A percentile compares a stretch with the other conserved stretches of the same genome.
These are phyloP conservation scores for Drosophila birchii DNA, from an alignment of 2,888 invertebrate genomes.

Conservation along the genomic window DNA sequence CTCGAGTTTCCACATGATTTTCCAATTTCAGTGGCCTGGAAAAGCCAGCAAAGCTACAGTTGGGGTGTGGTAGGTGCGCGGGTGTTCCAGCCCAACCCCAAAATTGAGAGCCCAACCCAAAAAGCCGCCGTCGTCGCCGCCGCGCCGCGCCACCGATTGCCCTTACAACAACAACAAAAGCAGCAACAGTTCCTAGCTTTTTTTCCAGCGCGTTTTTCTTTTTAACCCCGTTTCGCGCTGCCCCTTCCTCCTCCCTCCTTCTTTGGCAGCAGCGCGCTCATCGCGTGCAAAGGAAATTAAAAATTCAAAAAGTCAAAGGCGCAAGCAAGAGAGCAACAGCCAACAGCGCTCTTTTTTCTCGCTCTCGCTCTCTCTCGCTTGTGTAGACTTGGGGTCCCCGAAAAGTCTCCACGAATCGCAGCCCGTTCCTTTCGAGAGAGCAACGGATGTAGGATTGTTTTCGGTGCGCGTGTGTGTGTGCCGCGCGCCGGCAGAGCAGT, in stretches of 20 bases:
- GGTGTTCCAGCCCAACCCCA: slow-evolving; percentile 46
- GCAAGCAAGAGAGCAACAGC: slow-evolving; percentile 61
- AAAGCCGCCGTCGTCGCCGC: slow-evolving; percentile 25
- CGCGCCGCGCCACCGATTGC: slow-evolving; percentile 67
- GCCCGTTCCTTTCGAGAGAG: slow-evolving; percentile 72
- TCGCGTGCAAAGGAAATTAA: slow-evolving; percentile 78
- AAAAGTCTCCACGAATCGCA: slow-evolving; percentile 47
- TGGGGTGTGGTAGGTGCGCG: slow-evolving; percentile 26
- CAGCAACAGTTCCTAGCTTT: slow-evolving; percentile 66
- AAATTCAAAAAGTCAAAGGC: slow-evolving; percentile 80
- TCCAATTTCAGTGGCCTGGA: slow-evolving; percentile 52
- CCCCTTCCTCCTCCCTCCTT: slow-evolving; percentile 16
- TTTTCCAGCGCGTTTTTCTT: slow-evolving; percentile 76
- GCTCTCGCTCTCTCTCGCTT: slow-evolving; percentile 3
- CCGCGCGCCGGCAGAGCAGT: slow-evolving; percentile 46
- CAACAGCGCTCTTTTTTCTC: not conserved
- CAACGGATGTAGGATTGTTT: slow-evolving; percentile 74
- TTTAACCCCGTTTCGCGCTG: slow-evolving; percentile 76
- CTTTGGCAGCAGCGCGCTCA: slow-evolving; percentile 19
- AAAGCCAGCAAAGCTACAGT: slow-evolving; percentile 58
- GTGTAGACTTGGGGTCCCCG: slow-evolving; percentile 70
- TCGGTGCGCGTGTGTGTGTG: slow-evolving; percentile 26
- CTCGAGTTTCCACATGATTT: slow-evolving; percentile 78
- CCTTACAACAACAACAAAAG: slow-evolving; percentile 57
- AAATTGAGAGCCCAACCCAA: slow-evolving; percentile 64